A percentile compares a stretch with the other conserved stretches of the same genome.
These are phyloP conservation scores for Drosophila colorata DNA, from an alignment of 2,888 invertebrate species.

Conservation along the genomic window DNA sequence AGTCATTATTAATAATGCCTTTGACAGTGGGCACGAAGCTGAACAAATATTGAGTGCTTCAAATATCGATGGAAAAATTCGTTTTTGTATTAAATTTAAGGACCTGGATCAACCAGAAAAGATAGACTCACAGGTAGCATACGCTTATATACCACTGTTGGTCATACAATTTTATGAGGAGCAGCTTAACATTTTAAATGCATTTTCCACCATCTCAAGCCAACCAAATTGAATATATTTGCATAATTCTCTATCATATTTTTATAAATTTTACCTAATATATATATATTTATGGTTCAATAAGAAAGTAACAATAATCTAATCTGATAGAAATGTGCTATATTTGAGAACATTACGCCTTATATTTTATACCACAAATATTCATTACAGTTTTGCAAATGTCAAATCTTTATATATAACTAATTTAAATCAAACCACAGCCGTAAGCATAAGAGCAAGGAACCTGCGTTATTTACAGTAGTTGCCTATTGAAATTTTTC, in stretches of 20 bases:
- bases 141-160: slow-evolving; percentile 47
- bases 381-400: too few relatives aligned
- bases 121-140: slow-evolving; percentile 22
- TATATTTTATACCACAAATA: too few relatives aligned
- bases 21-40: slow-evolving; percentile 27
- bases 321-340: too few relatives aligned
- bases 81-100: slow-evolving; percentile 34
- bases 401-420: too few relatives aligned
- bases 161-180: slow-evolving; percentile 39
- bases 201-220: slow-evolving; percentile 15
- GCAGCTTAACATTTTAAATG: not conserved
- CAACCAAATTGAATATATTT: not conserved
- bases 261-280: not conserved
- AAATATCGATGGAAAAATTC: slow-evolving; percentile 1
- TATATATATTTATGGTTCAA: too few relatives aligned
- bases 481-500: too few relatives aligned
- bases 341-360: too few relatives aligned
- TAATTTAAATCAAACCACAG: too few relatives aligned
- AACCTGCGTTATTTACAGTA: too few relatives aligned
- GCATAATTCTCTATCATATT: not conserved
- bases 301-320: too few relatives aligned
- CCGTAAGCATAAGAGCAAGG: too few relatives aligned
- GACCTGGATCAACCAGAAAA: slow-evolving; percentile 15
- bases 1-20: slow-evolving; percentile 26
- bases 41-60: slow-evolving; percentile 15